phyloP scores from a whole-genome alignment of 2,797 vertebrate genomes.

The Acrossocheilus wenchowensis region DNA sequence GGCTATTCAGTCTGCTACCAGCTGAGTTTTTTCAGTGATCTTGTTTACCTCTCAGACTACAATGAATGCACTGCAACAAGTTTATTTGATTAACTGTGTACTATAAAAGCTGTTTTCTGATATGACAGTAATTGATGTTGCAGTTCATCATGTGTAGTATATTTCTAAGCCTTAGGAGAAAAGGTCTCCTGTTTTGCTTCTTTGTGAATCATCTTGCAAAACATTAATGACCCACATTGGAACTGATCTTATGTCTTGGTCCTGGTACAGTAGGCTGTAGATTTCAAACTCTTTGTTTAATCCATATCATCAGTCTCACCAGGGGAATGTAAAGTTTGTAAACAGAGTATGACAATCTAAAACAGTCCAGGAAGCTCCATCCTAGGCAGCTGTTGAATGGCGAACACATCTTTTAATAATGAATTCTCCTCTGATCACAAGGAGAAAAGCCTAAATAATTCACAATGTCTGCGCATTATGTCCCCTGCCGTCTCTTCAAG shows the following conservation, averaged over 20 bases:
- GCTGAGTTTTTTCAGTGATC: neutral
- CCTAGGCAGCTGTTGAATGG: conserved; percentile 54
- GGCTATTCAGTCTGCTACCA: neutral
- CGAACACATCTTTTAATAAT: conserved; percentile 58
- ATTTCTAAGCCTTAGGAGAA: neutral
- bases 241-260: neutral
- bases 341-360: neutral
- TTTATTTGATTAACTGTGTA: neutral
- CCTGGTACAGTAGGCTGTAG: neutral
- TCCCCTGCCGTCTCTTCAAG: conserved; percentile 9
- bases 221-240: neutral
- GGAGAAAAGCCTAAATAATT: conserved; percentile 58
- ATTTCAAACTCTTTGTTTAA: neutral
- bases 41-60: conserved; percentile 11
- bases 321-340: conserved; percentile 12
- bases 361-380: conserved; percentile 34
- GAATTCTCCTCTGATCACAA: conserved; percentile 57
- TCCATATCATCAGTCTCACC: neutral
- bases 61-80: neutral
- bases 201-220: neutral
- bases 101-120: neutral
- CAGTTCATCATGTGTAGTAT: neutral
- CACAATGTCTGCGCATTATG: conserved; percentile 42
- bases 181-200: neutral
- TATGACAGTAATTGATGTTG: neutral